These are phyloP conservation scores for Spodoptera litura DNA, from an alignment of 1,140 invertebrate genomes.

Conservation along the genomic window DNA sequence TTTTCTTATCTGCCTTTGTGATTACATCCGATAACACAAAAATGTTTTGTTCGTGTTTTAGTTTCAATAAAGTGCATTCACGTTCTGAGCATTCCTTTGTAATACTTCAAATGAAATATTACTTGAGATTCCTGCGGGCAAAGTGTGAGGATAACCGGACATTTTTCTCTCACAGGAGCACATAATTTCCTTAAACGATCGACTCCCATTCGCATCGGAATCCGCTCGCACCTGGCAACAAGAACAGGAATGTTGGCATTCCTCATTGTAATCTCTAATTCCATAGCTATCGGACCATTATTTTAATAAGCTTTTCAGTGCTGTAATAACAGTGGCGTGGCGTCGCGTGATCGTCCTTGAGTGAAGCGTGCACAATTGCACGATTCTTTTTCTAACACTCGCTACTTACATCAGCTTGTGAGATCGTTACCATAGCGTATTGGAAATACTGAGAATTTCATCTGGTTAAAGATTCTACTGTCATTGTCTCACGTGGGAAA, in stretches of 20 bases:
- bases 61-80: slow-evolving; percentile 16
- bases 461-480: slow-evolving; percentile 52
- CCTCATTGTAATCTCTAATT: slow-evolving; percentile 62
- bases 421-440: slow-evolving; percentile 52
- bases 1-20: slow-evolving; percentile 37
- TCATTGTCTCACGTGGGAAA: slow-evolving; percentile 58
- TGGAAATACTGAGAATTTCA: slow-evolving; percentile 59
- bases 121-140: slow-evolving; percentile 23
- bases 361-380: slow-evolving; percentile 68
- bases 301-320: slow-evolving; percentile 67
- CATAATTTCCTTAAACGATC: slow-evolving; percentile 56
- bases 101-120: slow-evolving; percentile 15
- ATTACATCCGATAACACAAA: slow-evolving; percentile 28
- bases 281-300: slow-evolving; percentile 59
- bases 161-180: slow-evolving; percentile 42
- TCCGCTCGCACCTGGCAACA: slow-evolving; percentile 55
- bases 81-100: not conserved
- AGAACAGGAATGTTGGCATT: slow-evolving; percentile 63
- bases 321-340: slow-evolving; percentile 48
- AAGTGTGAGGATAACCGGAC: slow-evolving; percentile 13
- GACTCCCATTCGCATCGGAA: slow-evolving; percentile 42
- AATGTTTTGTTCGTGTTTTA: slow-evolving; percentile 6
- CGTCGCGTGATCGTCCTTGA: slow-evolving; percentile 73
- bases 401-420: slow-evolving; percentile 61
- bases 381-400: slow-evolving; percentile 66